Conservation (phyloP, 2,888 invertebrate species). For the Latrodectus elegans region DNA sequence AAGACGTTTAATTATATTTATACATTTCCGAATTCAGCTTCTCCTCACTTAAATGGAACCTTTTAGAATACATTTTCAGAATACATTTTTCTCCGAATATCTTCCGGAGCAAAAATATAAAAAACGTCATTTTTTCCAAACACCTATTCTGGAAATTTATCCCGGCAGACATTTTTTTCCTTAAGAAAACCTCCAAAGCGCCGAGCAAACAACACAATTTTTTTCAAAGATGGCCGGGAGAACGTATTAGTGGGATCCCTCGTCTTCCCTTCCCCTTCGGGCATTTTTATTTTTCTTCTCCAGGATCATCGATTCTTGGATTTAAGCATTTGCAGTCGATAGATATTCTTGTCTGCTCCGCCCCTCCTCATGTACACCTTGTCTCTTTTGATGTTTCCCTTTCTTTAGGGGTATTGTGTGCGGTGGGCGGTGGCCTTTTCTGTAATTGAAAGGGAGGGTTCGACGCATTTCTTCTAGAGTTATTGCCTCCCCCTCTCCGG, state of each 20-base stretch:
- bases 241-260: conserved; percentile 38
- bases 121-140: too few species aligned
- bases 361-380: conserved; percentile 33
- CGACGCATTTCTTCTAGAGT: not conserved
- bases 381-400: conserved; percentile 63
- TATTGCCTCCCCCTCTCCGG: not conserved
- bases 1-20: too few species aligned
- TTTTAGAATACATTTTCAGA: too few species aligned
- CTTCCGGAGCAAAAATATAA: too few species aligned
- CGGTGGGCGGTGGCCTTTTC: conserved; percentile 12
- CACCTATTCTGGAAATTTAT: too few species aligned
- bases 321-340: conserved; percentile 53
- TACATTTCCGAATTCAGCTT: too few species aligned
- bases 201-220: too few species aligned
- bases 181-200: too few species aligned
- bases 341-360: not conserved
- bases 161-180: too few species aligned
- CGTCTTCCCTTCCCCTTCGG: conserved; percentile 22
- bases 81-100: too few species aligned
- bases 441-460: conserved; percentile 37
- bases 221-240: too few species aligned
- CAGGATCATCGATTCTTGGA: conserved; percentile 56
- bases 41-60: too few species aligned
- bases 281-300: conserved; percentile 15
- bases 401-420: conserved; percentile 5